Evolutionary conservation across 2,113 vertebrate species (phyloP).

Genomic region (Ophiodon elongatus): DNA sequence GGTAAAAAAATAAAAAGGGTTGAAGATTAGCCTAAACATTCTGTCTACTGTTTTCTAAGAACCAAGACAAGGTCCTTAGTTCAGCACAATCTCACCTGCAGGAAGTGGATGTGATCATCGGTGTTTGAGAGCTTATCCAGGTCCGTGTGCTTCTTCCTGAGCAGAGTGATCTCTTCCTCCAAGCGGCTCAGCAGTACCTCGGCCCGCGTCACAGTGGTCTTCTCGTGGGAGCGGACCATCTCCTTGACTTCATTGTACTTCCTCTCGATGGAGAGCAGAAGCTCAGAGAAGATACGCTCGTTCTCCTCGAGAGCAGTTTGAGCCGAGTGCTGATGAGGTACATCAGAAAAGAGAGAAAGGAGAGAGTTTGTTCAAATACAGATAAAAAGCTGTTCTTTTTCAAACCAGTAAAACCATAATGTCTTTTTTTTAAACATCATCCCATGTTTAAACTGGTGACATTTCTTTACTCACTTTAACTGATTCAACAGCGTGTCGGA

Average conservation of each 20-base stretch:
- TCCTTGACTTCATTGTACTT: conserved; percentile 82
- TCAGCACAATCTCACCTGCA: conserved; percentile 73
- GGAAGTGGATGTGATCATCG: conserved; percentile 86
- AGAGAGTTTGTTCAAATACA: not conserved
- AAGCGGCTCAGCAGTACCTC: conserved; percentile 76
- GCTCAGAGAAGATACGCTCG: conserved; percentile 82
- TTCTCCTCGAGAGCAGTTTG: conserved; percentile 81
- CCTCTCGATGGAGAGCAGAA: conserved; percentile 80
- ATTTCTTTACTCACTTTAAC: conserved; percentile 71
- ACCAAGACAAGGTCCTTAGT: not conserved
- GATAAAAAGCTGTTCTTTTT: not conserved
- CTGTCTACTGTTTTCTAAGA: not conserved
- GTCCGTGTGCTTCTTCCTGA: conserved; percentile 82
- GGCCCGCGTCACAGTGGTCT: conserved; percentile 63
- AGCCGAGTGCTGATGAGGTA: conserved; percentile 79
- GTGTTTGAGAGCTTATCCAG: conserved; percentile 85
- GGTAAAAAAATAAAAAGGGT: not conserved
- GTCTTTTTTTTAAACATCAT: not conserved
- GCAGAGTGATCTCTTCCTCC: conserved; percentile 83
- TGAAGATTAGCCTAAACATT: conserved; percentile 7
- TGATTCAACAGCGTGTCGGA: conserved; percentile 79
- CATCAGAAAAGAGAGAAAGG: not conserved
- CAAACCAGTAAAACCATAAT: not conserved
- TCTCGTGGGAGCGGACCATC: conserved; percentile 80
- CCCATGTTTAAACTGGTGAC: not conserved